Evolutionary conservation across 2,113 vertebrate genomes (phyloP).

Genomic region (Melanerpes aurifrons): DNA sequence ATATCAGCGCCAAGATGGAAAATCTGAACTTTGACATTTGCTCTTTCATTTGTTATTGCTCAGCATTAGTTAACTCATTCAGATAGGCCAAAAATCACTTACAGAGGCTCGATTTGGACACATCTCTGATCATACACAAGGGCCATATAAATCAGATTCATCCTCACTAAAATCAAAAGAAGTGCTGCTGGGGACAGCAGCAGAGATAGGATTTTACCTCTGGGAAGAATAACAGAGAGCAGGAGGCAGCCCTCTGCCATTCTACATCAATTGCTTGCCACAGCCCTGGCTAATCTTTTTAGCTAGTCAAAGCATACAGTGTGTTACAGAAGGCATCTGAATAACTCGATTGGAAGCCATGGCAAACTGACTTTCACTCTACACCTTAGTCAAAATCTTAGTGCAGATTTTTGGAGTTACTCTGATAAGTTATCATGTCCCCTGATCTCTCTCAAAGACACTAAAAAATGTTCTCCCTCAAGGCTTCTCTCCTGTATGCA

Average conservation of each 20-base stretch:
- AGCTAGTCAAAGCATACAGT: neutral
- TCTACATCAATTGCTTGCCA: slow-evolving; percentile 3
- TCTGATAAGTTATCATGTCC: neutral
- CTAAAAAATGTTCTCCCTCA: neutral
- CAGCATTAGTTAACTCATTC: neutral
- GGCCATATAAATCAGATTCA: neutral
- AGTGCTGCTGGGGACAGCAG: neutral
- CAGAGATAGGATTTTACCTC: slow-evolving; percentile 15
- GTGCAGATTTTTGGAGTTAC: neutral
- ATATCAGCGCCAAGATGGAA: neutral
- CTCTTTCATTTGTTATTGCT: neutral
- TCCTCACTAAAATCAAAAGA: slow-evolving; percentile 14
- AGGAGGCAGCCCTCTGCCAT: neutral
- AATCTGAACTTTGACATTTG: neutral
- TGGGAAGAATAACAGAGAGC: neutral
- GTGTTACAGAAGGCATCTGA: neutral
- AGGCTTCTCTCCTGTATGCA: neutral
- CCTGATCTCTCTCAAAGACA: neutral
- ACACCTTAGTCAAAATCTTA: neutral
- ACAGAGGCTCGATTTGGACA: neutral
- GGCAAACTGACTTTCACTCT: neutral
- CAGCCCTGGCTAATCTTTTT: neutral
- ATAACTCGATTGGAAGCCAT: neutral
- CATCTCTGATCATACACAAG: neutral
- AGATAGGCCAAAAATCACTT: neutral